Conservation (phyloP, 1,140 invertebrate genomes). For the Heliconius eleuchia region DNA sequence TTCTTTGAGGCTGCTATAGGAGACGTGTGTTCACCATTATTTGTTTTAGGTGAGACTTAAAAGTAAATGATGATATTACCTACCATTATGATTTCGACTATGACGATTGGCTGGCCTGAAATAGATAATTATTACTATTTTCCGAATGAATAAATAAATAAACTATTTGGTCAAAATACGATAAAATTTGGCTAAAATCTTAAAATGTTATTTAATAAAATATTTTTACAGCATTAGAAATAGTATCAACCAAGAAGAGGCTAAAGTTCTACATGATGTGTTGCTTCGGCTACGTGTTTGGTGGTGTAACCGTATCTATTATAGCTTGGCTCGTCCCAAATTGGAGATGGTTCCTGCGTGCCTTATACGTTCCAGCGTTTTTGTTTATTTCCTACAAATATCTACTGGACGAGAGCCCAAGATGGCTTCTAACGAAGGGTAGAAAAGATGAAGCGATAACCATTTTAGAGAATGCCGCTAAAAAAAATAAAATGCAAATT, state of each 20-base stretch:
- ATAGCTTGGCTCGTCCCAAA: slow-evolving; percentile 53
- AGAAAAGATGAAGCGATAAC: slow-evolving; percentile 52
- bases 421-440: slow-evolving; percentile 86
- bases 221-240: slow-evolving; percentile 55
- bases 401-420: slow-evolving; percentile 65
- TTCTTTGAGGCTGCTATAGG: slow-evolving; percentile 64
- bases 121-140: too few species aligned
- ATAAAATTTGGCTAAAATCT: too few species aligned
- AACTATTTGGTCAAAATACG: too few species aligned
- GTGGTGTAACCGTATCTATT: slow-evolving; percentile 43
- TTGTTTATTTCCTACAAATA: slow-evolving; percentile 56
- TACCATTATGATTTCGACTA: too few species aligned
- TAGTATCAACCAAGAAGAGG: slow-evolving; percentile 55
- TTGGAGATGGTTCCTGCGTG: slow-evolving; percentile 61
- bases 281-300: slow-evolving; percentile 49
- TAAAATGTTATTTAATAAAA: neutral
- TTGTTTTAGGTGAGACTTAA: slow-evolving; percentile 53
- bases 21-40: slow-evolving; percentile 58
- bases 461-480: slow-evolving; percentile 57
- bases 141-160: too few species aligned
- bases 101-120: too few species aligned
- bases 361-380: slow-evolving; percentile 58
- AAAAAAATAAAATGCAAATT: slow-evolving; percentile 54
- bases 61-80: too few species aligned
- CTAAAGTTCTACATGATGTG: slow-evolving; percentile 48